Evolutionary conservation across 1,140 invertebrate genomes (phyloP).

Genomic region (Brachionus rotundiformis): DNA sequence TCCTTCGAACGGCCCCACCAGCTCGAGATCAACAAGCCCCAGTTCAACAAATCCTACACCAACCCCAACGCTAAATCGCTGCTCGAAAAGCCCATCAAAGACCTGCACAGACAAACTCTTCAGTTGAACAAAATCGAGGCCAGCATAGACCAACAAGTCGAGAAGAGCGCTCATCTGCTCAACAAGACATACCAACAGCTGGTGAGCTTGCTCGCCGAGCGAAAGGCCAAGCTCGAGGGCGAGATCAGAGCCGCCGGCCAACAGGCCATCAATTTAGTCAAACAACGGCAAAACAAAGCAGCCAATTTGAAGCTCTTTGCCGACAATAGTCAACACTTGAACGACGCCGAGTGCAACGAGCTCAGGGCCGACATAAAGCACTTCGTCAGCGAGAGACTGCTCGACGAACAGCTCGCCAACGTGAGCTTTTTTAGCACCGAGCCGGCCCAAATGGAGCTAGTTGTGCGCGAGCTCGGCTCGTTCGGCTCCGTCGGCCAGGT

Average conservation of each 20-base stretch:
- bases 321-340: slow-evolving; percentile 15
- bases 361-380: slow-evolving; percentile 23
- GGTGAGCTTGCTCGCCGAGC: neutral
- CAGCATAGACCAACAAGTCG: neutral
- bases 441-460: neutral
- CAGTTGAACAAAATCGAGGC: neutral
- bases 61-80: neutral
- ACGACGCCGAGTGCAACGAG: slow-evolving; percentile 10
- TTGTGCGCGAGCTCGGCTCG: neutral
- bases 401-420: slow-evolving; percentile 10
- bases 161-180: neutral
- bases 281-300: neutral
- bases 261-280: neutral
- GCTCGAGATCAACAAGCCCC: neutral
- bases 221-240: neutral
- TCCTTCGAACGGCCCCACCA: neutral
- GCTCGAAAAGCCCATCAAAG: slow-evolving; percentile 26
- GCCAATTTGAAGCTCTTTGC: neutral
- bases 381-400: slow-evolving; percentile 26
- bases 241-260: neutral
- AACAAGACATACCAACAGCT: slow-evolving; percentile 27
- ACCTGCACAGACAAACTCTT: slow-evolving; percentile 18
- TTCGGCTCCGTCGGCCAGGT: neutral
- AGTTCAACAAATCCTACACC: neutral
- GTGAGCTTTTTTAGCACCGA: neutral